A percentile compares a stretch with the other conserved stretches of the same genome.
Evolutionary conservation across 1,140 invertebrate genomes (phyloP).

Genomic region (Drosophila albomicans): DNA sequence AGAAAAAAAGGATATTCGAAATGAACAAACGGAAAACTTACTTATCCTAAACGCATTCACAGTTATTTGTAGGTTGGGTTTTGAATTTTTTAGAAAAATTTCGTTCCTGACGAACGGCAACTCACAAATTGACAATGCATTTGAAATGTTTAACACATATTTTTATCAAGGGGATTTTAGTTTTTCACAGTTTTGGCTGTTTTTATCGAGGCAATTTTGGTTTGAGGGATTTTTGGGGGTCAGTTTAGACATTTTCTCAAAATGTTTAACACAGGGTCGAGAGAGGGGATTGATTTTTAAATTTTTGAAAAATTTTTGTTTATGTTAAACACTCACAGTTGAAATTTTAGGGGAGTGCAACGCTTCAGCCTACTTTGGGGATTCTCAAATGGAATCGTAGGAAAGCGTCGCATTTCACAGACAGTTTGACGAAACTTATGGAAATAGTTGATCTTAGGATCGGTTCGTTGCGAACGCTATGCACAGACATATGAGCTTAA

Average conservation of each 20-base stretch:
- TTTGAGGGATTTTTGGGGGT: background rate
- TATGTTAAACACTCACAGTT: slow-evolving; percentile 27
- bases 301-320: slow-evolving; percentile 68
- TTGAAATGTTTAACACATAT: slow-evolving; percentile 34
- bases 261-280: slow-evolving; percentile 64
- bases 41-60: slow-evolving; percentile 58
- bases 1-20: background rate
- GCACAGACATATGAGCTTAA: too few relatives aligned
- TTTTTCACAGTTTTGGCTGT: slow-evolving; percentile 68
- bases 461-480: slow-evolving; percentile 37
- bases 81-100: slow-evolving; percentile 68
- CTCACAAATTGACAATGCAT: slow-evolving; percentile 48
- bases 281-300: slow-evolving; percentile 38
- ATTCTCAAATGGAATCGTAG: background rate
- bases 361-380: background rate
- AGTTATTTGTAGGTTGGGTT: slow-evolving; percentile 51
- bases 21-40: slow-evolving; percentile 10
- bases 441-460: slow-evolving; percentile 31
- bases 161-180: background rate
- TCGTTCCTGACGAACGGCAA: slow-evolving; percentile 51
- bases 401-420: slow-evolving; percentile 57
- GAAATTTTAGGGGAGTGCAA: slow-evolving; percentile 27
- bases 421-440: slow-evolving; percentile 76
- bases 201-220: slow-evolving; percentile 63
- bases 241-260: slow-evolving; percentile 70